These are phyloP conservation scores for Rousettus madagascariensis DNA, from an alignment of 2,797 vertebrate species.

Conservation along the genomic window DNA sequence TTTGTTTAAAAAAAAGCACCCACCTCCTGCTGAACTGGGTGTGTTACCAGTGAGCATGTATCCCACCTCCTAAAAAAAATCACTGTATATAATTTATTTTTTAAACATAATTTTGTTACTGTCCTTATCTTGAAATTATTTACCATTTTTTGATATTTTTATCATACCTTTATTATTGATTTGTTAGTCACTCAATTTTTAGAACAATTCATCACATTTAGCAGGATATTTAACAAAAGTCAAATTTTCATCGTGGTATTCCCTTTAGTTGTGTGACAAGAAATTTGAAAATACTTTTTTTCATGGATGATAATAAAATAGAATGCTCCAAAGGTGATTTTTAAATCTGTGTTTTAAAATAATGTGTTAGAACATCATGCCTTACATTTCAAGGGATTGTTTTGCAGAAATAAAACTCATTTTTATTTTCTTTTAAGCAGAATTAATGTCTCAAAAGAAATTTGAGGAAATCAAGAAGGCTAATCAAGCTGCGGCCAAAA, in stretches of 20 bases:
- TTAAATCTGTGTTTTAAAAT: conserved; percentile 36
- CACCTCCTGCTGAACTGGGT: background rate
- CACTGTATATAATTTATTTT: background rate
- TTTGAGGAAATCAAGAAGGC: conserved; percentile 96
- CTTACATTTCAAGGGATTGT: background rate
- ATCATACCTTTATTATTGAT: background rate
- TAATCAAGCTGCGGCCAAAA: conserved; percentile 92
- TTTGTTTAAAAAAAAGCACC: background rate
- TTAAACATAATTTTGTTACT: conserved; percentile 26
- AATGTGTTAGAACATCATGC: background rate
- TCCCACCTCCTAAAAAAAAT: background rate
- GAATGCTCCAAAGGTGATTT: background rate
- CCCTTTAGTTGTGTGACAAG: background rate
- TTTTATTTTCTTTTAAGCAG: conserved; percentile 80
- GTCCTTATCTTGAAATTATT: conserved; percentile 17
- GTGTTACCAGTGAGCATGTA: background rate
- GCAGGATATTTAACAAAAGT: background rate
- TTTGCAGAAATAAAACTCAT: conserved; percentile 33
- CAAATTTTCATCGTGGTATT: background rate
- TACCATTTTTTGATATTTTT: background rate
- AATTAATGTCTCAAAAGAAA: conserved; percentile 86
- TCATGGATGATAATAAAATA: background rate
- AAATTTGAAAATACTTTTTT: conserved; percentile 41
- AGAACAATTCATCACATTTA: background rate
- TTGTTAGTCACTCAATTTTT: background rate